Evolutionary conservation across 2,797 vertebrate species (phyloP), one percentile per base, ranked within the genome.

Genomic region (Phrynocephalus forsythii): DNA sequence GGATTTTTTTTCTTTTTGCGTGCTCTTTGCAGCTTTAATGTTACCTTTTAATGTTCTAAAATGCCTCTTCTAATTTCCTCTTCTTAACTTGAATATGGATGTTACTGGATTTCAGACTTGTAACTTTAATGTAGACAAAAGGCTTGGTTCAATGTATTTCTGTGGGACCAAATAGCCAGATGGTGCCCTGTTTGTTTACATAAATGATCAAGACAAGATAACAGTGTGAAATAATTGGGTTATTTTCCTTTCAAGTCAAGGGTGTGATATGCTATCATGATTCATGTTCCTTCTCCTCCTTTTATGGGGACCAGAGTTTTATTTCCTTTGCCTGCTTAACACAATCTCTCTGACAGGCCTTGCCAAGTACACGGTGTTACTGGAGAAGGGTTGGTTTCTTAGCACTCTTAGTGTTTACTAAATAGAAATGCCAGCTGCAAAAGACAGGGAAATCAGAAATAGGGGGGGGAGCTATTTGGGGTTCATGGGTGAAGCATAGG

Each of bases 341-440:
- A 52, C 56, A 48, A 79, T 38, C 52, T 60, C 48, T 38, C n/a
- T 1, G 18, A 11, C 67, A 48, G 75, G 26, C 44, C 56, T 60
- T 69, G 48, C 33, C 44, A 56, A 83, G 67, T 20, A 67, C 68
- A 88, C 24, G 13, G 22, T 30, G 68, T 75, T 50, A 60, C 78
- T 20, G 66, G 56, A 84, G 67, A 67, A 2, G 28, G 52, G 48
- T 73, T 73, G 18, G 1, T 56, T 88, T 60, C 86, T 81, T 33
- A 33, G 33, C 33, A 33, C 33, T 33, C 33, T 50, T 33, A 33
- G 0, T 0, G 68, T 67, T 16, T 78, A 68, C 71, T 20, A 48
- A n/a, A 67, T 80, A 80, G 84, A 18, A 85, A 89, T 83, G 71
- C 33, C 72, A 66, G 48, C 44, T 86, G 81, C 28, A 82, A 82